Percentiles rank a stretch among this genome's conserved stretches.
Conservation (phyloP, 2,797 vertebrate genomes). For the Enteromius viviparus region DNA sequence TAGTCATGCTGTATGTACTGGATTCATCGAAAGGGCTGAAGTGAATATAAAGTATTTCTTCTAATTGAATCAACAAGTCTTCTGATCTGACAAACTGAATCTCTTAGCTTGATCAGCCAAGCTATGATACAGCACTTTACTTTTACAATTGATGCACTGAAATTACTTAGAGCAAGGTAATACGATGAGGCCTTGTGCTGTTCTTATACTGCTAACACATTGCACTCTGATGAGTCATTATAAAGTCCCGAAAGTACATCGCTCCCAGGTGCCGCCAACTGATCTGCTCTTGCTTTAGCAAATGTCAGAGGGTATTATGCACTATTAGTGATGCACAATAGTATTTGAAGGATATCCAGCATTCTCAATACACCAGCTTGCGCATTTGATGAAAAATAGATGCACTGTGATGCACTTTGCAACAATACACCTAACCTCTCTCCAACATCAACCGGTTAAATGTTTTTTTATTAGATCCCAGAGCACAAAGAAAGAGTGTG, state of each 20-base stretch:
- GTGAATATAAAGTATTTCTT: neutral
- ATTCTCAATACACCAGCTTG: neutral
- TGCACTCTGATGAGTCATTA: slow-evolving; percentile 41
- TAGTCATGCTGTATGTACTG: neutral
- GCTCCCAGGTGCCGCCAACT: slow-evolving; percentile 15
- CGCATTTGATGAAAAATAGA: neutral
- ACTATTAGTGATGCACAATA: slow-evolving; percentile 10
- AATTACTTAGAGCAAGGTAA: slow-evolving; percentile 25
- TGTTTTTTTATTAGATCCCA: neutral
- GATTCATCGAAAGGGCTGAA: neutral
- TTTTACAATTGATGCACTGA: neutral
- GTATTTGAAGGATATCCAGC: neutral
- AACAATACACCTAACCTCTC: neutral
- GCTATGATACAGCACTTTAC: slow-evolving; percentile 10
- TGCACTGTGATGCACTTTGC: neutral
- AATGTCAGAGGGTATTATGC: slow-evolving; percentile 22
- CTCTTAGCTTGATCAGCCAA: neutral
- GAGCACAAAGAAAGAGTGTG: neutral
- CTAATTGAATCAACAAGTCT: neutral
- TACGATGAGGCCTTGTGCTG: slow-evolving; percentile 23
- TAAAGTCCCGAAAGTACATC: slow-evolving; percentile 21
- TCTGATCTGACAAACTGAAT: slow-evolving; percentile 2
- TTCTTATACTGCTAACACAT: slow-evolving; percentile 12
- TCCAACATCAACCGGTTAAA: neutral
- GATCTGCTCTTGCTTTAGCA: slow-evolving; percentile 18